A percentile compares a stretch with the other conserved stretches of the same genome.
These are phyloP conservation scores for Morone chrysops DNA, from an alignment of 2,113 vertebrate species.

Conservation along the genomic window DNA sequence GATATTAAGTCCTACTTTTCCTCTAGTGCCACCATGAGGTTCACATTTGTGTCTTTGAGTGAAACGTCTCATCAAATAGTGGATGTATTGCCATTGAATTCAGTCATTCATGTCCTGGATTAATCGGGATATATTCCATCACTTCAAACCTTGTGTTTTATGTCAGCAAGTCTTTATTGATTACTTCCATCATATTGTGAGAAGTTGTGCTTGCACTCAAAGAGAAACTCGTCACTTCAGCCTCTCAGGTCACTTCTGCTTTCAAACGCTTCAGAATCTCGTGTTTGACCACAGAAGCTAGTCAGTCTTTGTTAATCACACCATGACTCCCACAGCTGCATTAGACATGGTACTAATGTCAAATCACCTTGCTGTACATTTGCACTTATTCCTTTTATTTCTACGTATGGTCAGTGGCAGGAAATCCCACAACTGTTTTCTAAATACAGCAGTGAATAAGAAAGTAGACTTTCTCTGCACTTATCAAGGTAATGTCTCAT, in stretches of 20 bases:
- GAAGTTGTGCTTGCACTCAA: constrained; percentile 25
- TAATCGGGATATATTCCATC: too few relatives aligned
- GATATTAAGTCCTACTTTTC: too few relatives aligned
- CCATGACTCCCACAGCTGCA: neutral
- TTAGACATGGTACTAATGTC: neutral
- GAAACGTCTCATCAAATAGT: too few relatives aligned
- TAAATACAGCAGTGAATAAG: too few relatives aligned
- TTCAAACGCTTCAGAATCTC: neutral
- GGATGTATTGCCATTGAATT: too few relatives aligned
- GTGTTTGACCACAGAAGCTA: neutral
- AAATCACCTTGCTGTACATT: neutral
- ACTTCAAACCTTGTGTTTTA: neutral
- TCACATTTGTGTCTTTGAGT: too few relatives aligned
- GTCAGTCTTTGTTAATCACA: neutral
- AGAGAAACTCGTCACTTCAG: neutral
- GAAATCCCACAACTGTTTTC: neutral
- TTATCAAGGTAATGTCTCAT: neutral
- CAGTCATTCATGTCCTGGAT: too few relatives aligned
- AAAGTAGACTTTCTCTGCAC: neutral
- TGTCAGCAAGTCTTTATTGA: constrained; percentile 17
- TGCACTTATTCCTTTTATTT: neutral
- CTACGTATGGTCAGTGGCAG: neutral
- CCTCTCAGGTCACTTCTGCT: constrained; percentile 23
- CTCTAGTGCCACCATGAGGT: too few relatives aligned
- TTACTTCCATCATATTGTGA: constrained; percentile 6